Evolutionary conservation across 2,888 invertebrate genomes (phyloP), one percentile per base, ranked within the genome.

Genomic region (Cylloceria caligata): DNA sequence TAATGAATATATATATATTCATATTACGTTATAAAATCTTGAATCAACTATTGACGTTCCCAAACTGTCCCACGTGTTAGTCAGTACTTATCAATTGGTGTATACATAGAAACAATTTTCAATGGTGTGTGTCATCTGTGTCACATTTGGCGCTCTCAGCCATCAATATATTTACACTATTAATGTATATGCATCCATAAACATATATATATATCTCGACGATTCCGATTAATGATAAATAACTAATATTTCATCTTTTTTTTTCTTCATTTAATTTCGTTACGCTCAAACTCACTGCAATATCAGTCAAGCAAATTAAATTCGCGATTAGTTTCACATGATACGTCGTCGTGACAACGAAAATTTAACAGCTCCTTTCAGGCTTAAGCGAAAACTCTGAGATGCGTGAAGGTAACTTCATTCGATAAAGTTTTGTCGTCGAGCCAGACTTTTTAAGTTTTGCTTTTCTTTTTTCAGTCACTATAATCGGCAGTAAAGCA

Each of bases 81-180:
- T 30, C 5, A 71, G 16, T 24, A 39, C 55, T 52, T 52, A 69
- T 21, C n/a, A 24, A 55, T 11, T 52, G 69, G 55, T 30, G 3
- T 16, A n/a, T 36, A 39, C n/a, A 47, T 57, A 42, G 42, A n/a
- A 49, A 68, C 30, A 16, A 68, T 76, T 76, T 57, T 45, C 19
- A 67, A 68, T 47, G 7, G 13, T n/a, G 21, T 11, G 11, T 27
- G 21, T 47, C 5, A n/a, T n/a, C 16, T 49, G 21, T 34, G 21
- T 68, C n/a, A 52, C 34, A 39, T 11, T 57, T 24, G 27, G 34
- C 42, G 42, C 71, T 30, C 36, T 34, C 27, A 27, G 39, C 57
- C 57, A 45, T 55, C 1, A 34, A 57, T 68, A 67, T 76, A 67
- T 76, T 42, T 76, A 64, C 57, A 75, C 16, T 7, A 45, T 45